Base-by-base conservation (phyloP, 2,888 invertebrate species). In the Lacanobia oleracea region DNA sequence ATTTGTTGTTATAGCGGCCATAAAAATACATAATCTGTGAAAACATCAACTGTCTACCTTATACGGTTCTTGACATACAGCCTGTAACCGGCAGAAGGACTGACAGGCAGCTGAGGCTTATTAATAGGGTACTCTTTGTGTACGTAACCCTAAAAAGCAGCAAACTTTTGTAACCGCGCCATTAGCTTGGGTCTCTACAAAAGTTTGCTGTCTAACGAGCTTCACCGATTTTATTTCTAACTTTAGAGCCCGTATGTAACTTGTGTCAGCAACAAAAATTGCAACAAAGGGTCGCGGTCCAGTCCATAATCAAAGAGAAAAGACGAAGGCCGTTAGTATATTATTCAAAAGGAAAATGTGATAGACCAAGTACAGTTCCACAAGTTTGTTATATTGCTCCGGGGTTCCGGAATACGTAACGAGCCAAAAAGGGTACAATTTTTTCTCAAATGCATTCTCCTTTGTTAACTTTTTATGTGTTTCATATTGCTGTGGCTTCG, bases 341-440 rank as follows among this genome's bases (percentile, higher is more conserved):
- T 45, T 70, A 81, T 81, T 79, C 82, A 79, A 79, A 80, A 78
- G 75, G 67, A 79, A 77, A 85, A 77, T 78, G 33, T 78, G 75
- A 83, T 78, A 80, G 67, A 62, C 50, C 37, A 53, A 43, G 61
- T 71, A 69, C 75, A 43, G 14, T 43, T 10, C 43, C 16, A 16
- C 43, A 65, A 81, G 73, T 86, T 82, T 79, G 82, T 78, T 81
- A 72, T 51, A 83, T 79, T 67, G 65, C 75, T 67, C 27, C 64
- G 60, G 73, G 75, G 67, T 75, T 75, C 57, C 18, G 37, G 77
- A 85, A 84, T 81, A 83, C 56, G 40, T 79, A 72, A 79, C 27
- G 53, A 79, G 57, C n/a, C 23, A 57, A 57, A 68, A 71, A 59
- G 8, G 18, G 5, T 45, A n/a, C 40, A 54, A 23, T 62, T 62